A percentile compares a stretch with the other conserved stretches of the same genome.
Evolutionary conservation across 2,113 vertebrate genomes (phyloP).

Genomic region (Calonectris borealis): DNA sequence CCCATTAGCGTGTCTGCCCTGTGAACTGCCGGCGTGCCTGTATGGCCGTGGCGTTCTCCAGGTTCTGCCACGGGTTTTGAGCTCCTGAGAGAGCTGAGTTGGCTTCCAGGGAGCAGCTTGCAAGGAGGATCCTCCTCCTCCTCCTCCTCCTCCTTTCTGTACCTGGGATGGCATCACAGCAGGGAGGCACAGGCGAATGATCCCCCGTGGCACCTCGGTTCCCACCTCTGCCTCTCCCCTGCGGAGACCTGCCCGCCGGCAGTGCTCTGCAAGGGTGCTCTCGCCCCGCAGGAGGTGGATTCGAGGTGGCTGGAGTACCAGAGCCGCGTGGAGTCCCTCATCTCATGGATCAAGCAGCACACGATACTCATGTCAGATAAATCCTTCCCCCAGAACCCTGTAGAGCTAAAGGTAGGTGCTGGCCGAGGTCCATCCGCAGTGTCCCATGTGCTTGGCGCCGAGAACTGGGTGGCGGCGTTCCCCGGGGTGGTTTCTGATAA

Average conservation of each 20-base stretch:
- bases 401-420: slow-evolving; percentile 90
- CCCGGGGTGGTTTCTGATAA: not conserved
- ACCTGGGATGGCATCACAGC: not conserved
- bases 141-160: not conserved
- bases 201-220: not conserved
- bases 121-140: not conserved
- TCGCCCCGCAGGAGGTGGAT: slow-evolving; percentile 85
- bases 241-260: not conserved
- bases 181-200: not conserved
- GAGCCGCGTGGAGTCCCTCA: slow-evolving; percentile 85
- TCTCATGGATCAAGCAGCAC: slow-evolving; percentile 96
- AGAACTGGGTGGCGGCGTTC: not conserved
- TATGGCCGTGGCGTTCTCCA: fast-evolving
- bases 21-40: not conserved
- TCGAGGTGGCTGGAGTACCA: slow-evolving; percentile 94
- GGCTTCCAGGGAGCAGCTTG: not conserved
- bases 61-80: not conserved
- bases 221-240: not conserved
- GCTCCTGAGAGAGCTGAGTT: not conserved
- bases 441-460: fast-evolving
- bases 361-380: slow-evolving; percentile 92
- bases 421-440: fast-evolving
- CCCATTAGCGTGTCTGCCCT: fast-evolving
- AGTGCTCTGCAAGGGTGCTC: not conserved
- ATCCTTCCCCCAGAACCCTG: slow-evolving; percentile 96